Conservation (phyloP, 2,888 invertebrate genomes). For the Rugalucina vietnamica region DNA sequence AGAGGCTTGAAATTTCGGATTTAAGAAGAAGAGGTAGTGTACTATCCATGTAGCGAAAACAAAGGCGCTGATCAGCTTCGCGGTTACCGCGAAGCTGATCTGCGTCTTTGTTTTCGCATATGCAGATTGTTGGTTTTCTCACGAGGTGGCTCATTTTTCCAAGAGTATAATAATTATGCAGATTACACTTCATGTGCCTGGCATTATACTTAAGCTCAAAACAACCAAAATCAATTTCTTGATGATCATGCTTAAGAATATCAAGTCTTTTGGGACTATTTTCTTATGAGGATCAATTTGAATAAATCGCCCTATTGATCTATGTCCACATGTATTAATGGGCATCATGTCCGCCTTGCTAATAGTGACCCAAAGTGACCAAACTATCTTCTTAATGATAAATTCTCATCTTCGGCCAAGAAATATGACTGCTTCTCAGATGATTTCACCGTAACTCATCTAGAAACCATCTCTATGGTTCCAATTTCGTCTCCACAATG, state of each 20-base stretch:
- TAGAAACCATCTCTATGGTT: not conserved
- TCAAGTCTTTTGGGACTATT: not conserved
- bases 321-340: not conserved
- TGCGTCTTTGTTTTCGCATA: no score
- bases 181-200: no score
- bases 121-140: no score
- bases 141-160: no score
- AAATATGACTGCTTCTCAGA: not conserved
- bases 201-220: not conserved
- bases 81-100: no score
- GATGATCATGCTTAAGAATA: not conserved
- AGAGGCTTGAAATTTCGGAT: no score
- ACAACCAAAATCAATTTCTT: not conserved
- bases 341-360: not conserved
- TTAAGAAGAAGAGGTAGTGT: no score
- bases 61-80: no score
- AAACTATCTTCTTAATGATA: not conserved
- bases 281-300: no score
- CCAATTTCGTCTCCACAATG: not conserved
- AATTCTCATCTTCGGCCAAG: not conserved
- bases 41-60: no score
- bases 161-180: no score
- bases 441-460: not conserved
- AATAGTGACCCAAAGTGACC: not conserved
- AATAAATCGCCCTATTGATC: no score